A percentile compares a stretch with the other conserved stretches of the same genome.
phyloP scores from a whole-genome alignment of 2,113 vertebrate genomes.

The Tamias sibiricus region DNA sequence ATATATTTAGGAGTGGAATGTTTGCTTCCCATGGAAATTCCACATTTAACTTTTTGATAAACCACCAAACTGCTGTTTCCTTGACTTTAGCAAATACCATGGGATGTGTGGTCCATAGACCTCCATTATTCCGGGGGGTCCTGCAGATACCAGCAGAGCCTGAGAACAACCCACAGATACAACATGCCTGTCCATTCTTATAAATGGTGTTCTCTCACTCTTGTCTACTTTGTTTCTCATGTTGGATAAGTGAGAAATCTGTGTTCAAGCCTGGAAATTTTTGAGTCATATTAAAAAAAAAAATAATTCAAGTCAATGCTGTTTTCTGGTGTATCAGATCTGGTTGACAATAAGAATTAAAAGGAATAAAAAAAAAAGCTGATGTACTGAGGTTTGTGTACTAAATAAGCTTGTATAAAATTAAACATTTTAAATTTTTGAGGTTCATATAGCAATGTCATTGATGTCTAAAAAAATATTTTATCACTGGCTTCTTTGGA shows the following conservation, averaged over 20 bases:
- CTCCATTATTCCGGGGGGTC: not conserved
- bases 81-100: not conserved
- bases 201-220: not conserved
- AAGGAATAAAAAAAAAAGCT: slow-evolving; percentile 66
- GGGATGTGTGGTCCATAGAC: accelerated
- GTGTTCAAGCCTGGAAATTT: slow-evolving; percentile 17
- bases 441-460: slow-evolving; percentile 43
- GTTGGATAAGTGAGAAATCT: slow-evolving; percentile 31
- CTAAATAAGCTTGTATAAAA: slow-evolving; percentile 42
- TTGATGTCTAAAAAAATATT: not conserved
- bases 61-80: not conserved
- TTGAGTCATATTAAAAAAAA: slow-evolving; percentile 39
- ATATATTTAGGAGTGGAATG: not conserved
- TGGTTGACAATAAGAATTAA: slow-evolving; percentile 38
- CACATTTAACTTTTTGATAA: not conserved
- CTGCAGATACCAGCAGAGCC: not conserved
- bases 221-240: not conserved
- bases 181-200: not conserved
- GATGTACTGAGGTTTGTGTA: slow-evolving; percentile 54
- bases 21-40: not conserved
- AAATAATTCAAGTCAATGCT: slow-evolving; percentile 46
- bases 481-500: slow-evolving; percentile 17
- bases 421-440: slow-evolving; percentile 61
- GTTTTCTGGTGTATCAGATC: slow-evolving; percentile 27
- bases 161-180: accelerated